These are phyloP conservation scores for Tetrao urogallus DNA, from an alignment of 2,113 vertebrate genomes.

Conservation along the genomic window DNA sequence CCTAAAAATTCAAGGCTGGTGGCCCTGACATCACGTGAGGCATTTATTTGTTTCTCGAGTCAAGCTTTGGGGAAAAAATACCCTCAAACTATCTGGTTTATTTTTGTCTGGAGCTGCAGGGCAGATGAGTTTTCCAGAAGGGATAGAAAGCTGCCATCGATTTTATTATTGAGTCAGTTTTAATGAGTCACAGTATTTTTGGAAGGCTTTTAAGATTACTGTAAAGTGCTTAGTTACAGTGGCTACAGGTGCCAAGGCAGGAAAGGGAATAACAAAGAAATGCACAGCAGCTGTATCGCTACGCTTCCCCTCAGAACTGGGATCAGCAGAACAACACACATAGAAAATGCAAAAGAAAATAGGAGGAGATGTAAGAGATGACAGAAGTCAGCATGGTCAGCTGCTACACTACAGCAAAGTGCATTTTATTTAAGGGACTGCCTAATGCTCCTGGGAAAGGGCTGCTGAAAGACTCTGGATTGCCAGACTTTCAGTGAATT, in stretches of 20 bases:
- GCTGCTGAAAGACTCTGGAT: not conserved
- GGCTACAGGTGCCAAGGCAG: slow-evolving; percentile 72
- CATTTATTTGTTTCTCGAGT: slow-evolving; percentile 16
- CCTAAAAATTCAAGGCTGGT: not conserved
- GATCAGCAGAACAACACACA: slow-evolving; percentile 62
- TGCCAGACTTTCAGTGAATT: slow-evolving; percentile 2
- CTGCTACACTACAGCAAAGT: slow-evolving; percentile 19
- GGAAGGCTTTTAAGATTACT: slow-evolving; percentile 73
- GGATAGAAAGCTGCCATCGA: slow-evolving; percentile 60
- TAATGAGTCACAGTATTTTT: slow-evolving; percentile 75
- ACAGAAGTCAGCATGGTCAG: slow-evolving; percentile 67
- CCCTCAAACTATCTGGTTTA: slow-evolving; percentile 29
- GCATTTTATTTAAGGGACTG: slow-evolving; percentile 39
- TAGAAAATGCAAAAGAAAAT: slow-evolving; percentile 47
- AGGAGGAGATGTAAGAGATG: slow-evolving; percentile 62
- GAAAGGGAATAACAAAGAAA: slow-evolving; percentile 68
- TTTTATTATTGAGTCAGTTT: slow-evolving; percentile 75
- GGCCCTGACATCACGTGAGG: not conserved
- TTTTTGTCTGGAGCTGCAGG: slow-evolving; percentile 62
- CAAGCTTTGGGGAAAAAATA: not conserved
- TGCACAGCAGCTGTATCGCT: slow-evolving; percentile 65
- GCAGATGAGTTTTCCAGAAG: slow-evolving; percentile 67
- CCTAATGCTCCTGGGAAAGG: slow-evolving; percentile 29
- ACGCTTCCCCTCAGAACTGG: slow-evolving; percentile 59
- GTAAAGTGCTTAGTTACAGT: slow-evolving; percentile 74